Evolutionary conservation across 2,113 vertebrate species (phyloP).

Genomic region (Corydoras maculifer): DNA sequence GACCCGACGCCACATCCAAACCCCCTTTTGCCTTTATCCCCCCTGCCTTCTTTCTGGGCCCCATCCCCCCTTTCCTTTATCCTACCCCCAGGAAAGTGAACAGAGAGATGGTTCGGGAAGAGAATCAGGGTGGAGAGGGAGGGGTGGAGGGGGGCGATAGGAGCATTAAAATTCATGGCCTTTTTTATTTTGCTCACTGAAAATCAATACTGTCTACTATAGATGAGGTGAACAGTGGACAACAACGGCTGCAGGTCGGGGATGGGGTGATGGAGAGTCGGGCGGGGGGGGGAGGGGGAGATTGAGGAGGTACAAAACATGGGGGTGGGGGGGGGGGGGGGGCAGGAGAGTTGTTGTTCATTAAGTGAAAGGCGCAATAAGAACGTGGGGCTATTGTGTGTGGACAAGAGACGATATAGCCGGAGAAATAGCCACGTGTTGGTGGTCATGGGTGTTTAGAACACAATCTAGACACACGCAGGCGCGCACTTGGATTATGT

Average conservation of each 20-base stretch:
- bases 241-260: slow-evolving; percentile 59
- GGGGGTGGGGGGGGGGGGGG: slow-evolving; percentile 28
- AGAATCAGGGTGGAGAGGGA: slow-evolving; percentile 39
- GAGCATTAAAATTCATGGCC: slow-evolving; percentile 73
- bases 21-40: slow-evolving; percentile 25
- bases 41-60: slow-evolving; percentile 7
- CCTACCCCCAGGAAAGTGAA: slow-evolving; percentile 50
- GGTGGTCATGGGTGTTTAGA: background rate
- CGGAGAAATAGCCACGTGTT: slow-evolving; percentile 9
- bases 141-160: slow-evolving; percentile 51
- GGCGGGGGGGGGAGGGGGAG: slow-evolving; percentile 1
- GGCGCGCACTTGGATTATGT: background rate
- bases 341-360: slow-evolving; percentile 51
- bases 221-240: slow-evolving; percentile 74
- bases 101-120: slow-evolving; percentile 20
- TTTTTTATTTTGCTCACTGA: slow-evolving; percentile 74
- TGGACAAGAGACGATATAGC: slow-evolving; percentile 14
- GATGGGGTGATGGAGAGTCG: slow-evolving; percentile 14
- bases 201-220: slow-evolving; percentile 77
- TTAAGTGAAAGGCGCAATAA: slow-evolving; percentile 66
- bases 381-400: slow-evolving; percentile 62
- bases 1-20: slow-evolving; percentile 45
- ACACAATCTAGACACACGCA: background rate
- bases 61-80: slow-evolving; percentile 42
- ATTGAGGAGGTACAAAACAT: slow-evolving; percentile 52